phyloP scores from a whole-genome alignment of 1,140 invertebrate genomes.

The Lamellibrachia luymesi region DNA sequence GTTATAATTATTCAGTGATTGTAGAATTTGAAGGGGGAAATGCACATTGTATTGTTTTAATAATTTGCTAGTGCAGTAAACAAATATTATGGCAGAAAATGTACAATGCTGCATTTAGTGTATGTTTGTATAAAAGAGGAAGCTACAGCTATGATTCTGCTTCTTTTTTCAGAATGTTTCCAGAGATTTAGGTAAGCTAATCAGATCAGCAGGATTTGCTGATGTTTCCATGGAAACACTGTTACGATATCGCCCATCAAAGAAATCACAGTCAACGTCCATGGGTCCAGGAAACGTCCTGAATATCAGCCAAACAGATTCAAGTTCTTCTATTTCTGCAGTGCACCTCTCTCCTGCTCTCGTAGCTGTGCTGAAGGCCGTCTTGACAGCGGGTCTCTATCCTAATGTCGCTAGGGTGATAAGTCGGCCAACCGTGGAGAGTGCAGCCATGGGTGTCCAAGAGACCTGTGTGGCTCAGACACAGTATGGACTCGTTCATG shows the following conservation, averaged over 20 bases:
- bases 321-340: background rate
- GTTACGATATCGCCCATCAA: background rate
- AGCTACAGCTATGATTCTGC: background rate
- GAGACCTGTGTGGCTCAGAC: constrained; percentile 43
- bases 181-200: constrained; percentile 45
- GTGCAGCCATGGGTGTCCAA: constrained; percentile 35
- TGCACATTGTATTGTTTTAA: no score
- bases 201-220: constrained; percentile 46
- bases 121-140: background rate
- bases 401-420: constrained; percentile 45
- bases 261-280: background rate
- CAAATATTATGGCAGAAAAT: no score
- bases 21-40: no score
- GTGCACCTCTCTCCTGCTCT: constrained; percentile 27
- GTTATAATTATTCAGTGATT: no score
- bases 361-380: constrained; percentile 47
- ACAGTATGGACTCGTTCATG: constrained; percentile 39
- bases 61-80: no score
- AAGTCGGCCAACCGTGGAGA: constrained; percentile 40
- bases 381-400: constrained; percentile 51
- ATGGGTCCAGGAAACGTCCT: constrained; percentile 33
- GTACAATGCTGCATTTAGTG: background rate
- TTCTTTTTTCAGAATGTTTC: constrained; percentile 44
- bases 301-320: constrained; percentile 30
- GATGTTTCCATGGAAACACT: background rate